Percentiles rank a stretch among this genome's conserved stretches.
Conservation (phyloP, 2,888 invertebrate species). For the Copidosoma aretas region DNA sequence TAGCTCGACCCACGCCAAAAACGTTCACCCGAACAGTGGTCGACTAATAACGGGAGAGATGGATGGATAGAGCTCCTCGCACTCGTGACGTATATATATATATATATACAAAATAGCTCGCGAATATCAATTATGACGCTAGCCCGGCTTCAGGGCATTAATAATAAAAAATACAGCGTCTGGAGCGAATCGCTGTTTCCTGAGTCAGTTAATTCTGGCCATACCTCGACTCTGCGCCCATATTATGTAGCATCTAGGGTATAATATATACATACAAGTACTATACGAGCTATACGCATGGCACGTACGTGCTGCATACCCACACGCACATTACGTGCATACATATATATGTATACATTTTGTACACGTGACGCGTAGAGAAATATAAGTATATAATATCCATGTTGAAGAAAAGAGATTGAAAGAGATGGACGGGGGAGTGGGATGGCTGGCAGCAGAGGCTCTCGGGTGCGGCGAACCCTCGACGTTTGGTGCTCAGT, state of each 20-base stretch:
- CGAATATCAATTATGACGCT: conserved; percentile 41
- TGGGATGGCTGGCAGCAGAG: conserved; percentile 44
- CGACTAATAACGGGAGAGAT: no score
- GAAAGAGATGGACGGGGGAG: conserved; percentile 42
- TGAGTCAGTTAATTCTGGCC: conserved; percentile 53
- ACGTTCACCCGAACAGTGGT: no score
- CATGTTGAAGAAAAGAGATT: conserved; percentile 17
- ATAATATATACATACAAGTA: no score
- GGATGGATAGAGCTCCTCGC: no score
- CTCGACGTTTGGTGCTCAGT: conserved; percentile 48
- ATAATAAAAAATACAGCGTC: conserved; percentile 61
- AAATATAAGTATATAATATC: no score
- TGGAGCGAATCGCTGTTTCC: conserved; percentile 48
- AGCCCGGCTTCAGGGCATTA: conserved; percentile 51
- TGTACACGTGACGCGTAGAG: conserved; percentile 20
- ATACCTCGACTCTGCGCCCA: no score
- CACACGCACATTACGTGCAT: conserved; percentile 20
- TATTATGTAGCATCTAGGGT: no score
- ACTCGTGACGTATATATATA: no score
- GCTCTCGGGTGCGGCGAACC: conserved; percentile 38
- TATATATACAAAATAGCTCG: not conserved
- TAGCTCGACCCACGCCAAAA: no score
- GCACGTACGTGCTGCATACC: conserved; percentile 48
- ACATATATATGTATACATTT: no score
- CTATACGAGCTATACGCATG: no score